phyloP scores from a whole-genome alignment of 1,140 invertebrate species.

The Anoplolepis gracilipes region DNA sequence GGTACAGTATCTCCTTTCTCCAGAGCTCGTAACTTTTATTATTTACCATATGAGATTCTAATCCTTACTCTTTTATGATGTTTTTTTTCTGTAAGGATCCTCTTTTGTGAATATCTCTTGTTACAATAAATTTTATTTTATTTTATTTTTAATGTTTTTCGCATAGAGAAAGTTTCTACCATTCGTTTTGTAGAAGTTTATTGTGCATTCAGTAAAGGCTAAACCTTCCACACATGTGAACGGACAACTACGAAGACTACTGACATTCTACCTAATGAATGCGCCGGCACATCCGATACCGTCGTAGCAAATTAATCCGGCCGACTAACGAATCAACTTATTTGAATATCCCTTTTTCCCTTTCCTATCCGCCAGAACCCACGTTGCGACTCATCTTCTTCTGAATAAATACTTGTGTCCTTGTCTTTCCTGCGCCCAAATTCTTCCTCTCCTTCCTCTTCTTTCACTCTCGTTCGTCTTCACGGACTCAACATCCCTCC shows the following conservation, averaged over 20 bases:
- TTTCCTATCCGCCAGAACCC: constrained; percentile 11
- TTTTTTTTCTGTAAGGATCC: background rate
- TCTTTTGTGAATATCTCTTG: no score
- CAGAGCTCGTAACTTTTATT: background rate
- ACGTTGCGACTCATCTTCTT: constrained; percentile 54
- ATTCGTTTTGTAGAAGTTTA: background rate
- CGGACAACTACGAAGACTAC: constrained; percentile 38
- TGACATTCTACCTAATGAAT: constrained; percentile 72
- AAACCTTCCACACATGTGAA: constrained; percentile 20
- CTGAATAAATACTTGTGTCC: background rate
- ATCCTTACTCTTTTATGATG: background rate
- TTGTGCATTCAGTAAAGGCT: constrained; percentile 3
- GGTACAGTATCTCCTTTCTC: background rate
- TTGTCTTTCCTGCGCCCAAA: background rate
- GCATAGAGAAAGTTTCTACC: background rate
- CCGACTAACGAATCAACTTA: constrained; percentile 77
- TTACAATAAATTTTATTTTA: no score
- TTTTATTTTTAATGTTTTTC: background rate
- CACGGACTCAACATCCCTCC: background rate
- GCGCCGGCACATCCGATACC: constrained; percentile 73
- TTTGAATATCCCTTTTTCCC: constrained; percentile 68
- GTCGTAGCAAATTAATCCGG: constrained; percentile 75
- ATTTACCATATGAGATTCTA: background rate
- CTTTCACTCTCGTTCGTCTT: constrained; percentile 25
- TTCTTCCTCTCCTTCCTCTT: background rate